These are phyloP conservation scores for Drosophila infuscata DNA, from an alignment of 2,888 invertebrate species.

Conservation along the genomic window DNA sequence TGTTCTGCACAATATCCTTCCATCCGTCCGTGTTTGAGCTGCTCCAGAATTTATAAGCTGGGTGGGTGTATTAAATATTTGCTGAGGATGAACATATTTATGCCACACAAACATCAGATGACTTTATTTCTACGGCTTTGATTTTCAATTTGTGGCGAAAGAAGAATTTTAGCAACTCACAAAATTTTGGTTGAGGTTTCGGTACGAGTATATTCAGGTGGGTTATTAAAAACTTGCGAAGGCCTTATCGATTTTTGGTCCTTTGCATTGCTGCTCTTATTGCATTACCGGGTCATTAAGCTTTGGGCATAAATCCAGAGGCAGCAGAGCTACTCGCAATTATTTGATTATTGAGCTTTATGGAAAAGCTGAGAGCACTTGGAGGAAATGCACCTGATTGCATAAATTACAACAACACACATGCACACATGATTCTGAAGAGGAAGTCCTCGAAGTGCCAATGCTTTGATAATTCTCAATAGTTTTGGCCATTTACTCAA, in stretches of 20 bases:
- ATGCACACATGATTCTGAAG: slow-evolving; percentile 13
- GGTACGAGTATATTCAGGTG: background rate
- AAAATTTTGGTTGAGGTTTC: background rate
- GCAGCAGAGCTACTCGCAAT: slow-evolving; percentile 43
- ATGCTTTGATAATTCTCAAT: slow-evolving; percentile 43
- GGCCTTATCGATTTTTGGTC: slow-evolving; percentile 6
- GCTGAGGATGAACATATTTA: background rate
- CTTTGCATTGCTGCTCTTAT: slow-evolving; percentile 35
- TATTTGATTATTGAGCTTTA: slow-evolving; percentile 39
- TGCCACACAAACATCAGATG: background rate
- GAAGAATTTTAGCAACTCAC: background rate
- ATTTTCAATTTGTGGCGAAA: background rate
- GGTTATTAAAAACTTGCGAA: background rate
- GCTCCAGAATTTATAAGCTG: background rate
- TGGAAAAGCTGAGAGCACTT: slow-evolving; percentile 54
- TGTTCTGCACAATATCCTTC: background rate
- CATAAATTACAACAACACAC: slow-evolving; percentile 36
- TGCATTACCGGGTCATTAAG: slow-evolving; percentile 70
- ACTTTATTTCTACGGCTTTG: background rate
- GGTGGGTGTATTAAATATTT: background rate
- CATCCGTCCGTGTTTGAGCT: background rate
- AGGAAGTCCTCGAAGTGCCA: slow-evolving; percentile 5
- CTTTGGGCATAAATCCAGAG: slow-evolving; percentile 65
- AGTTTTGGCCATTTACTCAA: slow-evolving; percentile 14
- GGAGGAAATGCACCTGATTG: slow-evolving; percentile 56